Evolutionary conservation across 30 jellyfish, hydroid and myxozoan species (phyloP), one percentile per base, ranked within the genome.

Genomic region (Cassiopea xamachana): DNA sequence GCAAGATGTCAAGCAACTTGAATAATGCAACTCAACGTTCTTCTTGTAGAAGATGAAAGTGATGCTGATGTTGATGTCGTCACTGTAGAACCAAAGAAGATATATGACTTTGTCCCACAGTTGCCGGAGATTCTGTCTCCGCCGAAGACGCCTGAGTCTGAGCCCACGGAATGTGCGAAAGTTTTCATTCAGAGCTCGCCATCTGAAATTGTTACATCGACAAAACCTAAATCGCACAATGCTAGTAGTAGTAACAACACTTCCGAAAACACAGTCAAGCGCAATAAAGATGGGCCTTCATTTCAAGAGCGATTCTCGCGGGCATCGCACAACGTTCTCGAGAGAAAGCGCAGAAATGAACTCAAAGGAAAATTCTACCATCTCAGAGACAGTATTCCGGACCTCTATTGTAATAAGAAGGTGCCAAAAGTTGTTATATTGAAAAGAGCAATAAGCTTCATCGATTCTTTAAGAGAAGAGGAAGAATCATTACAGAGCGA

Each of bases 311-410:
- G 86, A 69, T 87, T 77, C 70, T 87, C 94, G 59, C 96, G 98
- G 18, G 98, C 99, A 67, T 75, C 99, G 43, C 99, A 95, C 87
- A 95, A 95, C 79, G 98, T 95, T 13, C 93, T 95, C 47, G 99
- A 95, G 89, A 50, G 99, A 61, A 97, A 95, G 61, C 94, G 99
- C 89, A 75, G 99, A 87, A 95, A 95, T 84, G 99, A 95, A 80
- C 94, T 95, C 50, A 95, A 95, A 74, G 85, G 94, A 43, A 93
- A 97, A 61, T 95, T 95, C 75, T 85, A 91, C 84, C 77, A 80
- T 48, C 88, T 95, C 44, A 77, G 99, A 55, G 99, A 95, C 90
- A 82, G 92, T 60, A 83, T 95, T 15, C 99, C 99, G 17, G 99
- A 95, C 46, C 64, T 95, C 0, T 27, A 89, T 47, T 86, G 91